Evolutionary conservation across 2,888 invertebrate genomes (phyloP), one percentile per base, ranked within the genome.

Genomic region (Netelia fuscicornis): DNA sequence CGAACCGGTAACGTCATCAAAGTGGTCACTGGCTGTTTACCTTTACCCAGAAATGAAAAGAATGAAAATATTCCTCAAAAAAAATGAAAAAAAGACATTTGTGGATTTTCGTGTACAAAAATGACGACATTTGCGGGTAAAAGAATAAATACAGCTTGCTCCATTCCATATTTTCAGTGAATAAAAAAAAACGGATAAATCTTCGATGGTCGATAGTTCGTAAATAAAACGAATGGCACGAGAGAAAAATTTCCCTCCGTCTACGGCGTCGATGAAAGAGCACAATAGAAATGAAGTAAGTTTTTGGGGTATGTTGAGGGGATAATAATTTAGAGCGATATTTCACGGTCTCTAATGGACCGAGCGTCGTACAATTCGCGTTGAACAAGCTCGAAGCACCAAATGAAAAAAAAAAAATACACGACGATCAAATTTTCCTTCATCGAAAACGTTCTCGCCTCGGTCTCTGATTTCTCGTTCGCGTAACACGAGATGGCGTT

Each of bases 201-300:
- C 78, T 30, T 78, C 62, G 25, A 78, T 81, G 78, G 78, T 81
- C 81, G 67, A 78, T 70, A 65, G 74, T 52, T 56, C 65, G 64
- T 48, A 62, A 81, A 78, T 52, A 74, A 78, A 81, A 67, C 8
- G 48, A 42, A 30, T 62, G 25, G 74, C 74, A 65, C 71, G 76
- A 42, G 78, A 79, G 52, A 20, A 52, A 77, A 84, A 70, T 70
- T 58, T 25, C 2, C 13, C 30, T 13, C 1, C 17, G 54, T 30
- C 1, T 48, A 30, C 65, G 70, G 72, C 72, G 65, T 64, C 67
- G 74, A 81, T 74, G 58, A 37, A 37, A 62, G 67, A 37, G 74
- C 62, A 84, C 84, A 84, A 84, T 74, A 37, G 70, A 81, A 78
- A 84, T 84, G 84, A 84, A 84, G 84, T 84, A 77, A 84, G 78